A percentile compares a stretch with the other conserved stretches of the same genome.
Evolutionary conservation across 2,113 vertebrate species (phyloP).

Genomic region (Rhea pennata): DNA sequence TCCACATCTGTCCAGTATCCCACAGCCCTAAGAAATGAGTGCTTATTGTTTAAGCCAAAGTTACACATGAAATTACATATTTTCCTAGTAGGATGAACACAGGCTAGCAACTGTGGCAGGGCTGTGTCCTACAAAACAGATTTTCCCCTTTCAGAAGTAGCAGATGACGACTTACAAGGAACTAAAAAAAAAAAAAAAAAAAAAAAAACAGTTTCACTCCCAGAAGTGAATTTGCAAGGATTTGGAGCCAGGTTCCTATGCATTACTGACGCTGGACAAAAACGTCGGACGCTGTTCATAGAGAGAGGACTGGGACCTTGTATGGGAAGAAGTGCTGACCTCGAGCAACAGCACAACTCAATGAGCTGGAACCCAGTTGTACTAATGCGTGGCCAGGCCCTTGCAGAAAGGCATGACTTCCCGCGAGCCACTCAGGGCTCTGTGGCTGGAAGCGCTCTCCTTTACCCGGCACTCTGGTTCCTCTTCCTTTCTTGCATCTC

Average conservation of each 20-base stretch:
- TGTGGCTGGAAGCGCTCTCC: not conserved
- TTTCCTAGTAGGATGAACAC: too few species aligned
- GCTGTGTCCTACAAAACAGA: too few species aligned
- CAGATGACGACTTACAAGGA: too few species aligned
- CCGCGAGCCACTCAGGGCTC: not conserved
- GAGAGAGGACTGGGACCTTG: not conserved
- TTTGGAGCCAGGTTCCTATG: too few species aligned
- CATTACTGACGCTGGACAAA: not conserved
- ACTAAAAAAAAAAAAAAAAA: too few species aligned
- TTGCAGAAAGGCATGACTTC: not conserved
- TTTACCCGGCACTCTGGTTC: fast-evolving
- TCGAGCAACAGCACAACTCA: not conserved
- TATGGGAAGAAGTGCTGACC: not conserved
- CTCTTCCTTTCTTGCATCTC: not conserved
- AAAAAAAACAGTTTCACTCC: too few species aligned
- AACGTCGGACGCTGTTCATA: not conserved
- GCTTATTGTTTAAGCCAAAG: not conserved
- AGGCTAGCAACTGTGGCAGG: too few species aligned
- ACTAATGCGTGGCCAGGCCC: fast-evolving
- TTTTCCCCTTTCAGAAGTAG: too few species aligned
- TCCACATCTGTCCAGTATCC: fast-evolving
- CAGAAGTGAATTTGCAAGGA: too few species aligned
- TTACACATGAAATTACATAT: too few species aligned
- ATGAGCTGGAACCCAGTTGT: not conserved
- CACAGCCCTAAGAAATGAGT: not conserved